Conservation (phyloP, 2,888 invertebrate genomes). For the Nemapogon koenigi region DNA sequence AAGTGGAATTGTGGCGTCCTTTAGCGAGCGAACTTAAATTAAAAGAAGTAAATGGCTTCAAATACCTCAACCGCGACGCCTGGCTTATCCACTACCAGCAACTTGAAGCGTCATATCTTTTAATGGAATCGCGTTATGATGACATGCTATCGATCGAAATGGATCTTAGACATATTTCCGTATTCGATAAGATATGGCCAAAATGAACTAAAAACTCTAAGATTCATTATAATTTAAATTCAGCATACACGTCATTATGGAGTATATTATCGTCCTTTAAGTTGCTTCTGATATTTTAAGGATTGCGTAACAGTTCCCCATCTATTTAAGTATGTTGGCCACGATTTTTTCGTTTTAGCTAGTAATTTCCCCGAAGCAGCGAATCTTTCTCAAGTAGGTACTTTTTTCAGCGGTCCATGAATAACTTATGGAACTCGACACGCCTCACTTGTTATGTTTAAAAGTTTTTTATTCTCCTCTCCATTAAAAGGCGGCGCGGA, state of each 20-base stretch:
- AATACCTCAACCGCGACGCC: not conserved
- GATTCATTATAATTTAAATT: no score
- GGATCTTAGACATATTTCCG: no score
- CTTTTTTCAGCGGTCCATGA: constrained; percentile 40
- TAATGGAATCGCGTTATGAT: constrained; percentile 2
- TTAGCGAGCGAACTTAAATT: constrained; percentile 1
- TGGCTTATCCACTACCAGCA: not conserved
- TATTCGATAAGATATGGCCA: no score
- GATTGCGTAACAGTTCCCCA: no score
- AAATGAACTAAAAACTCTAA: no score
- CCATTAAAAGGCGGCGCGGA: constrained; percentile 43
- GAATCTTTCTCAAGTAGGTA: constrained; percentile 3
- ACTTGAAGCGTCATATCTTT: no score
- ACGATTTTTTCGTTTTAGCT: constrained; percentile 9
- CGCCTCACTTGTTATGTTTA: constrained; percentile 54
- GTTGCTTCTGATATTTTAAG: no score
- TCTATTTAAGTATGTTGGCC: constrained; percentile 7
- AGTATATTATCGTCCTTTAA: no score
- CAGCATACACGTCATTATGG: no score
- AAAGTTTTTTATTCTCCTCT: constrained; percentile 51
- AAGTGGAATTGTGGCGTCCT: constrained; percentile 1
- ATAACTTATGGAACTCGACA: constrained; percentile 45
- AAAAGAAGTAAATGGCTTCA: constrained; percentile 1
- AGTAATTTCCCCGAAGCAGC: constrained; percentile 7
- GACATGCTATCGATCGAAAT: no score